phyloP scores from a whole-genome alignment of 2,113 vertebrate genomes.

The Stegastes partitus region DNA sequence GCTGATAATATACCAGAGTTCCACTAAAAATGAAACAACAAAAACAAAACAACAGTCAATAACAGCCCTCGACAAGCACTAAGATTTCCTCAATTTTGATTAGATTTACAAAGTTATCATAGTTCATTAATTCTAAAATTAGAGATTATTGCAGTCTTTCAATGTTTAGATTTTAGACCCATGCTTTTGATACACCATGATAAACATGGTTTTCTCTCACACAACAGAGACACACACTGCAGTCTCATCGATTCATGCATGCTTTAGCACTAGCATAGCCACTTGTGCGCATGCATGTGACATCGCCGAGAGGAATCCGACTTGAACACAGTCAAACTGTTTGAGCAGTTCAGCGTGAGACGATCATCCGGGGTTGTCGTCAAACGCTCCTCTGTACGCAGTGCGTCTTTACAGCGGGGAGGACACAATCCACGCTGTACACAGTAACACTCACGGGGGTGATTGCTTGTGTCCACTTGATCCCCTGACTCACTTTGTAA shows the following conservation, averaged over 20 bases:
- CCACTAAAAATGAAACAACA: too few relatives aligned
- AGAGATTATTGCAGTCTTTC: background rate
- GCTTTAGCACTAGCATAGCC: background rate
- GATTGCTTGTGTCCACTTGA: conserved; percentile 64
- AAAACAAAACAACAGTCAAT: too few relatives aligned
- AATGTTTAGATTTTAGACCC: background rate
- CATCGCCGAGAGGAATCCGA: background rate
- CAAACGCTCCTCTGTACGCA: conserved; percentile 11
- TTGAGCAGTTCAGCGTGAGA: conserved; percentile 14
- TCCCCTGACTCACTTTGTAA: conserved; percentile 64
- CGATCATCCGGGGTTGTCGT: conserved; percentile 9
- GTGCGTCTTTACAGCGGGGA: conserved; percentile 26
- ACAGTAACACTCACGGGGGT: conserved; percentile 45
- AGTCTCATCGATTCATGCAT: background rate
- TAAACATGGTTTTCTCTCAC: background rate
- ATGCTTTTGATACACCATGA: background rate
- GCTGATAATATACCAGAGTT: background rate
- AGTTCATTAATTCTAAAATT: background rate
- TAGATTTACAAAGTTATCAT: too few relatives aligned
- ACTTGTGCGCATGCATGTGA: background rate
- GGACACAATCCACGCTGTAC: conserved; percentile 17
- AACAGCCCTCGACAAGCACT: too few relatives aligned
- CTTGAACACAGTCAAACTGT: background rate
- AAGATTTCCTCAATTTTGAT: too few relatives aligned
- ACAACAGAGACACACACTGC: background rate